Evolutionary conservation across 2,113 vertebrate genomes (phyloP).

Genomic region (Mugil cephalus): DNA sequence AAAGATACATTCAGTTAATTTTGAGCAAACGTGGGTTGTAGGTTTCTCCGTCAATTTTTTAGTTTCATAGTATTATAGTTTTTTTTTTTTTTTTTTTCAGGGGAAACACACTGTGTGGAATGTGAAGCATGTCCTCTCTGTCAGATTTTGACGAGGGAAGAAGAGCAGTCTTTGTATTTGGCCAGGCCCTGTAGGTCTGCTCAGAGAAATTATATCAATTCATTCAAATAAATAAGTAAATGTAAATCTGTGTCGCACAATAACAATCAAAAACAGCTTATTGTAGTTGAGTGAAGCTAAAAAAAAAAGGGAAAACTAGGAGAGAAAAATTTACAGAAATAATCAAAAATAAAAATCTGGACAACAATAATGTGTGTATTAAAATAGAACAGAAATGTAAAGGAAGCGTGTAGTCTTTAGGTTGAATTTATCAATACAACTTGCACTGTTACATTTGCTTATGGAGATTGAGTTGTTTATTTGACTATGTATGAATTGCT

Average conservation of each 20-base stretch:
- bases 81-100: neutral
- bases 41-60: slow-evolving; percentile 1
- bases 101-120: slow-evolving; percentile 39
- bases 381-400: too few species aligned
- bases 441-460: too few species aligned
- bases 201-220: slow-evolving; percentile 1
- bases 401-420: too few species aligned
- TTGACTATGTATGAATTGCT: too few species aligned
- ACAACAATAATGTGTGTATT: too few species aligned
- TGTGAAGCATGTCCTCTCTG: slow-evolving; percentile 58
- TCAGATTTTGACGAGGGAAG: slow-evolving; percentile 42
- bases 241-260: neutral
- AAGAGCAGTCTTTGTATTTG: slow-evolving; percentile 62
- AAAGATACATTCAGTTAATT: neutral
- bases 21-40: neutral
- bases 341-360: too few species aligned
- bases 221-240: too few species aligned
- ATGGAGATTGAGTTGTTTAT: too few species aligned
- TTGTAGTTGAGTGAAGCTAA: too few species aligned
- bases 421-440: too few species aligned
- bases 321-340: too few species aligned
- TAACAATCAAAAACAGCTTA: neutral
- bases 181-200: neutral
- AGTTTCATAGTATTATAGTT: neutral
- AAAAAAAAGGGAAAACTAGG: too few species aligned